Evolutionary conservation across 2,888 invertebrate genomes (phyloP).

Genomic region (Dicycla oo): DNA sequence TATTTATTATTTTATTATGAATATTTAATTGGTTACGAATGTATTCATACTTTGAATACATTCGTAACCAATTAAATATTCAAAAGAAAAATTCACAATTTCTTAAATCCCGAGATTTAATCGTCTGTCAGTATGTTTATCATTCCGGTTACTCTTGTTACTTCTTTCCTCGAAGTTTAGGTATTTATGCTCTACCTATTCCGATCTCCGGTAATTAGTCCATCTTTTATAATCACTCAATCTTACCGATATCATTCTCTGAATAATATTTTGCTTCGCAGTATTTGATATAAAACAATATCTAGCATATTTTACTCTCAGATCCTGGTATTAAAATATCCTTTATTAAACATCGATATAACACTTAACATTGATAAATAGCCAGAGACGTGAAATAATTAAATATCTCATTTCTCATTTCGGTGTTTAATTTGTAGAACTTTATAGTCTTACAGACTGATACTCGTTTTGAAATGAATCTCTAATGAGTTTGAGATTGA

Average conservation of each 20-base stretch:
- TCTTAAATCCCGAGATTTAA: too few species aligned
- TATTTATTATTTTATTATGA: too few species aligned
- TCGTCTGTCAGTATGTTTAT: too few species aligned
- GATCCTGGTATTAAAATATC: slow-evolving; percentile 25
- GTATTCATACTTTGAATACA: too few species aligned
- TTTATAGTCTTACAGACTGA: slow-evolving; percentile 62
- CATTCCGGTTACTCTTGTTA: too few species aligned
- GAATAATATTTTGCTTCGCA: neutral
- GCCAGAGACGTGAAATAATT: slow-evolving; percentile 65
- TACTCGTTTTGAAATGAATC: slow-evolving; percentile 70
- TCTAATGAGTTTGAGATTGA: slow-evolving; percentile 66
- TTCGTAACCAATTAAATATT: too few species aligned
- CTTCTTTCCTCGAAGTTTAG: too few species aligned
- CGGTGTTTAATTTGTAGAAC: slow-evolving; percentile 74
- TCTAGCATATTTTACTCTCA: neutral
- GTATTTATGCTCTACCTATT: too few species aligned
- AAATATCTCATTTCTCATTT: slow-evolving; percentile 63
- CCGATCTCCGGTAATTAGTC: too few species aligned
- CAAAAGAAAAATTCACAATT: too few species aligned
- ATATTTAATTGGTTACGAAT: too few species aligned
- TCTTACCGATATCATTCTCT: neutral
- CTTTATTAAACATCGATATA: slow-evolving; percentile 39
- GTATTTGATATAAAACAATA: neutral
- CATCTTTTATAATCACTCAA: neutral
- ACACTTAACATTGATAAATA: slow-evolving; percentile 71